Percentiles rank a stretch among this genome's conserved stretches.
Evolutionary conservation across 2,888 invertebrate species (phyloP).

Genomic region (Callinectes sapidus): DNA sequence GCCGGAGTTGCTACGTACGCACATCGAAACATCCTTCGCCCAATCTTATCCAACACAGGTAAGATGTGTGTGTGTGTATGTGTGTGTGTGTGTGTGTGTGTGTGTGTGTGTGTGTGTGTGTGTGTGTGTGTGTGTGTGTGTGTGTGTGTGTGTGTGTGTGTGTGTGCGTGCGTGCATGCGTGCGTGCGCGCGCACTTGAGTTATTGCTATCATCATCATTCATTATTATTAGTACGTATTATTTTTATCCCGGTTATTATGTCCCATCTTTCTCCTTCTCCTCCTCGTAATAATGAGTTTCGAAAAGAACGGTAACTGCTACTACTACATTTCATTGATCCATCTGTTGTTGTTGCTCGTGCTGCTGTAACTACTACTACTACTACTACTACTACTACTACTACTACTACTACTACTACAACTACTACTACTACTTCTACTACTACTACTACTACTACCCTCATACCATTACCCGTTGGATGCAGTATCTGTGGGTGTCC

Average conservation of each 20-base stretch:
- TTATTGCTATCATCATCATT: too few species aligned
- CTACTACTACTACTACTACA: not conserved
- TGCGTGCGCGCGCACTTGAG: not conserved
- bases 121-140: constrained; percentile 39
- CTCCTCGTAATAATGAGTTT: not conserved
- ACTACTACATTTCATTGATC: too few species aligned
- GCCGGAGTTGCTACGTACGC: constrained; percentile 85
- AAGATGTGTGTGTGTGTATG: constrained; percentile 32
- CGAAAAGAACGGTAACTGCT: too few species aligned
- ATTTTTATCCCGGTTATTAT: too few species aligned
- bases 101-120: constrained; percentile 25
- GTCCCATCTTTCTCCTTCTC: not conserved
- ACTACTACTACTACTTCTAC: too few species aligned
- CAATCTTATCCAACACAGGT: constrained; percentile 52
- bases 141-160: constrained; percentile 28
- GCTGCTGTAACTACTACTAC: not conserved
- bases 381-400: not conserved
- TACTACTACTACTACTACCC: too few species aligned
- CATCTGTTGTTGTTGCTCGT: not conserved
- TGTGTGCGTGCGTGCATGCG: not conserved
- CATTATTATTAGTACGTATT: too few species aligned
- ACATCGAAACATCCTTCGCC: constrained; percentile 78
- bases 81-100: not conserved
- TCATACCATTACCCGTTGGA: not conserved
- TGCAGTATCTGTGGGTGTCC: constrained; percentile 91